phyloP scores from a whole-genome alignment of 2,113 vertebrate genomes.

The Rhagologus leucostigma region DNA sequence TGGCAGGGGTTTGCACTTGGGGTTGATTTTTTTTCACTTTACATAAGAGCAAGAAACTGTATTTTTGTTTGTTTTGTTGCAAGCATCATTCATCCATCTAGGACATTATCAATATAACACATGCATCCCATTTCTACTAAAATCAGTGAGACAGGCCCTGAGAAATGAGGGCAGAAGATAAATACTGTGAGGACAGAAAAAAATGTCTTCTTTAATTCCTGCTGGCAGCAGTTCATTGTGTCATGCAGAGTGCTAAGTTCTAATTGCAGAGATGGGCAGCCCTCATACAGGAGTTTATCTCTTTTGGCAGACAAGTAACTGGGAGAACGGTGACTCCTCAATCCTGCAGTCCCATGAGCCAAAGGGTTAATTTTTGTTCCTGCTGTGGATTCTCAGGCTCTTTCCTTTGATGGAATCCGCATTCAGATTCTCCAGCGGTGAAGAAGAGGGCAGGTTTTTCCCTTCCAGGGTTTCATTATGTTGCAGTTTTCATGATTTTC shows the following conservation, averaged over 20 bases:
- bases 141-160: not conserved
- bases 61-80: not conserved
- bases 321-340: not conserved
- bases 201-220: slow-evolving; percentile 47
- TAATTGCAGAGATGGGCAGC: slow-evolving; percentile 40
- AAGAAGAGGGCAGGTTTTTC: slow-evolving; percentile 68
- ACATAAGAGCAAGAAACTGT: not conserved
- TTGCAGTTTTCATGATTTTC: slow-evolving; percentile 72
- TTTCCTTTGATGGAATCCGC: slow-evolving; percentile 54
- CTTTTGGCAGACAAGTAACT: slow-evolving; percentile 7
- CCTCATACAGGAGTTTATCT: slow-evolving; percentile 14
- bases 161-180: slow-evolving; percentile 29
- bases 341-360: not conserved
- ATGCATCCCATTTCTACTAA: not conserved
- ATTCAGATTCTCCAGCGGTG: slow-evolving; percentile 65
- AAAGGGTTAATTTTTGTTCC: slow-evolving; percentile 58
- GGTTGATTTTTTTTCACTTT: not conserved
- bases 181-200: slow-evolving; percentile 3
- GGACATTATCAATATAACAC: not conserved
- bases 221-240: slow-evolving; percentile 44
- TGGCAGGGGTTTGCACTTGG: not conserved
- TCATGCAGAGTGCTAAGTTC: slow-evolving; percentile 32
- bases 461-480: slow-evolving; percentile 73
- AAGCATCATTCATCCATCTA: not conserved
- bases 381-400: not conserved